phyloP scores from a whole-genome alignment of 2,113 vertebrate genomes.

The Bujurquina vittata region DNA sequence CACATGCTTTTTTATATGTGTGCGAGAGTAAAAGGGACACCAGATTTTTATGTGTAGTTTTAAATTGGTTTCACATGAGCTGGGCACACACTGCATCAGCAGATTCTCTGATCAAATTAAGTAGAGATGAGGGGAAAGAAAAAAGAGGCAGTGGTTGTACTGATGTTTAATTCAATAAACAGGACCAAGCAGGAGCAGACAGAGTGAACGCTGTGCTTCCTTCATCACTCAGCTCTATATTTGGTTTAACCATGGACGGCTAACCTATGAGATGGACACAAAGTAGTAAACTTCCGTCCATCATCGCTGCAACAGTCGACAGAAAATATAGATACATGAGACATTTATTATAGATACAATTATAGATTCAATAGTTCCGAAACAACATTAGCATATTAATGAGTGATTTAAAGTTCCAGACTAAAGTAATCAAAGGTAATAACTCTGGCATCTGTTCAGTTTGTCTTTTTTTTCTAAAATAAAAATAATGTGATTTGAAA shows the following conservation, averaged over 20 bases:
- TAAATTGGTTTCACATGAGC: slow-evolving; percentile 92
- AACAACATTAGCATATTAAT: background rate
- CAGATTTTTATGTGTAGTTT: slow-evolving; percentile 71
- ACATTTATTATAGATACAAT: background rate
- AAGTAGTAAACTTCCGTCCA: slow-evolving; percentile 25
- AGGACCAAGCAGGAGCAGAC: slow-evolving; percentile 64
- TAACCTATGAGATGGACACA: slow-evolving; percentile 37
- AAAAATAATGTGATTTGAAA: background rate
- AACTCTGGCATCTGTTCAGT: background rate
- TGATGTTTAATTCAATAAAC: slow-evolving; percentile 87
- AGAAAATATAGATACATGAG: background rate
- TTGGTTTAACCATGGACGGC: slow-evolving; percentile 36
- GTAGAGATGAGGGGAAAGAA: slow-evolving; percentile 55
- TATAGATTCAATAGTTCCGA: too few relatives aligned
- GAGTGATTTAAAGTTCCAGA: background rate
- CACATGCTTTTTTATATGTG: slow-evolving; percentile 20
- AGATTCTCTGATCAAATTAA: slow-evolving; percentile 90
- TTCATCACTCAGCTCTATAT: slow-evolving; percentile 68
- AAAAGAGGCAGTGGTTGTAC: slow-evolving; percentile 79
- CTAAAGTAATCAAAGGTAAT: background rate
- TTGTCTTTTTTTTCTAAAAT: background rate
- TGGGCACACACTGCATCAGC: slow-evolving; percentile 81
- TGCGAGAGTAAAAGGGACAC: slow-evolving; percentile 47
- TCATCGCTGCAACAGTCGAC: slow-evolving; percentile 19
- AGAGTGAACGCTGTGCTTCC: slow-evolving; percentile 62